phyloP scores from a whole-genome alignment of 2,113 vertebrate genomes.

The Physeter macrocephalus region DNA sequence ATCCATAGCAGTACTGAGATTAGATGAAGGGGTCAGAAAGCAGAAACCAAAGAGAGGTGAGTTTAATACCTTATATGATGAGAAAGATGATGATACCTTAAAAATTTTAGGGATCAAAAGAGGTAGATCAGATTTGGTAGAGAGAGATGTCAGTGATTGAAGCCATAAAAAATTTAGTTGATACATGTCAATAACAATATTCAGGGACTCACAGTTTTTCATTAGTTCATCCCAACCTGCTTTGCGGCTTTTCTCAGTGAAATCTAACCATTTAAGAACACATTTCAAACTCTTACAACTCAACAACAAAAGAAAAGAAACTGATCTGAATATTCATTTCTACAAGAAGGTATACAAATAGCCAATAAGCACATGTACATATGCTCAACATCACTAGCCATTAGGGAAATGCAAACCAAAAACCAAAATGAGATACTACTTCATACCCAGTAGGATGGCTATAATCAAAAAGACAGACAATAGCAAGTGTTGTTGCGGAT shows the following conservation, averaged over 20 bases:
- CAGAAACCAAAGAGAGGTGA: not conserved
- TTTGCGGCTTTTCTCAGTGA: not conserved
- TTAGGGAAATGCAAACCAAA: not conserved
- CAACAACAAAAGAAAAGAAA: not conserved
- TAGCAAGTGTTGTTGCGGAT: not conserved
- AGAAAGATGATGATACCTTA: not conserved
- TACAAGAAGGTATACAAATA: not conserved
- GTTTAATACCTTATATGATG: not conserved
- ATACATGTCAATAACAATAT: not conserved
- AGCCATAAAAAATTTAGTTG: not conserved
- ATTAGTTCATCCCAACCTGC: not conserved
- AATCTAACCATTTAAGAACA: not conserved
- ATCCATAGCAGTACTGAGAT: not conserved
- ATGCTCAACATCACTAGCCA: not conserved
- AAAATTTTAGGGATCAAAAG: not conserved
- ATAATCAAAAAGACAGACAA: not conserved
- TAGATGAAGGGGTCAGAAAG: not conserved
- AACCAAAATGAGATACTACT: not conserved
- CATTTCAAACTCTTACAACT: constrained; percentile 2
- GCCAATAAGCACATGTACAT: not conserved
- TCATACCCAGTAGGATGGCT: not conserved
- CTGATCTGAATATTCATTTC: not conserved
- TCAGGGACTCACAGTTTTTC: not conserved
- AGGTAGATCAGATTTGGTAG: not conserved
- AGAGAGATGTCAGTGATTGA: not conserved